Percentiles rank a stretch among this genome's conserved stretches.
These are phyloP conservation scores for Kryptolebias ocellatus DNA, from an alignment of 2,797 vertebrate genomes.

Conservation along the genomic window DNA sequence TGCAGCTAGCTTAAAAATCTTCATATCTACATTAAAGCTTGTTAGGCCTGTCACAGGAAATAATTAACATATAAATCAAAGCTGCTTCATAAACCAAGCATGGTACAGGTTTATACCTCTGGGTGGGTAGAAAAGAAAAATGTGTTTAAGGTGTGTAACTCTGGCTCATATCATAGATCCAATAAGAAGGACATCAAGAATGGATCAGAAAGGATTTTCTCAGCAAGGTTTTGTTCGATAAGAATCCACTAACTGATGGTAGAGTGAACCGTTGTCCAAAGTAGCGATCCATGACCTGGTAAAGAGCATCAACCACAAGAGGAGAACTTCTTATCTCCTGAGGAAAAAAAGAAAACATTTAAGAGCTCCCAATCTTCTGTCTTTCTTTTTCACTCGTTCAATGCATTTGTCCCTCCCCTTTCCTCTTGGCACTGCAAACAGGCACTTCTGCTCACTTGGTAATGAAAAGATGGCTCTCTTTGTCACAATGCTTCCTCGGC, in stretches of 20 bases:
- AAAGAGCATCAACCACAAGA: slow-evolving; percentile 63
- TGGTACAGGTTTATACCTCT: slow-evolving; percentile 38
- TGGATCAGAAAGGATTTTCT: slow-evolving; percentile 56
- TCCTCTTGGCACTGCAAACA: slow-evolving; percentile 52
- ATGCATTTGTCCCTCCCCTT: slow-evolving; percentile 25
- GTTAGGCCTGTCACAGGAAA: slow-evolving; percentile 63
- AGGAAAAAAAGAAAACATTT: slow-evolving; percentile 41
- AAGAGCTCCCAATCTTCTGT: slow-evolving; percentile 52
- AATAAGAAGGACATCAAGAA: slow-evolving; percentile 52
- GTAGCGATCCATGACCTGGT: slow-evolving; percentile 65
- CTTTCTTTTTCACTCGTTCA: slow-evolving; percentile 40
- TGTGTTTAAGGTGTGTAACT: slow-evolving; percentile 28
- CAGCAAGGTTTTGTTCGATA: slow-evolving; percentile 52
- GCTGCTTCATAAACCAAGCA: slow-evolving; percentile 65
- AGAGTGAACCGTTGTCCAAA: slow-evolving; percentile 69
- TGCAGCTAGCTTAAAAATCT: slow-evolving; percentile 38
- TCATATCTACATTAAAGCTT: slow-evolving; percentile 65
- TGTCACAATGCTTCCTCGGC: slow-evolving; percentile 51
- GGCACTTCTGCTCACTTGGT: slow-evolving; percentile 59
- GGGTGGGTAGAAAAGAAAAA: slow-evolving; percentile 34
- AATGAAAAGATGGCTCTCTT: slow-evolving; percentile 68
- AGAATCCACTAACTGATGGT: slow-evolving; percentile 61
- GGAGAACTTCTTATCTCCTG: slow-evolving; percentile 75
- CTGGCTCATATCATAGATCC: slow-evolving; percentile 37
- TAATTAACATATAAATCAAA: slow-evolving; percentile 80